Evolutionary conservation across 1,140 invertebrate species (phyloP), one percentile per base, ranked within the genome.

Genomic region (Araneus ventricosus): DNA sequence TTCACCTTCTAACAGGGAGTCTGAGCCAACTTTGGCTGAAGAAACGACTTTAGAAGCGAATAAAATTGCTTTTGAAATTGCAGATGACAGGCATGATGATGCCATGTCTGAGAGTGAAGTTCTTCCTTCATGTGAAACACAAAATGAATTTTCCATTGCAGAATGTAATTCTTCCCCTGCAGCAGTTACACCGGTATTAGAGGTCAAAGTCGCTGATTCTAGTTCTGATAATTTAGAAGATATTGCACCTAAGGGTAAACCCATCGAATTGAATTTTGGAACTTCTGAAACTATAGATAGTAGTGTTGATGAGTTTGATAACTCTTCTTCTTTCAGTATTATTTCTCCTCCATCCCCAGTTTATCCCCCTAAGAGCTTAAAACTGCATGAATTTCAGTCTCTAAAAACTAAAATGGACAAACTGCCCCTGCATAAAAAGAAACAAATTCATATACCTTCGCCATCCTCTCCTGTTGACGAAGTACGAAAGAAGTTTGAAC

Each of bases 401-500:
- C 57, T 93, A 37, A 61, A 67, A 67, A 93, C 92, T 34, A 93
- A 93, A 70, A 89, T 93, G 20, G 92, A 93, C 4, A 93, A 70
- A n/a, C 30, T 93, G 10, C 92, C 92, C 27, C 30, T 84, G 7
- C 92, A 88, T 63, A 93, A 93, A 89, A 93, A 93, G 87, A 93
- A 89, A 57, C 91, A 87, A n/a, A 88, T 93, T 89, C 57, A 80
- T 24, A 93, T 93, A 22, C 92, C 92, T 4, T 93, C 92, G 34
- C 92, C 92, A 4, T 93, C 94, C 94, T 82, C 96, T 59, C 94
- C 94, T 41, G 87, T 94, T 39, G 94, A 93, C 2, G 94, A 94
- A 93, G 92, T 94, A 24, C 94, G 96, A 17, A 94, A 96, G 0
- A 96, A 95, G 91, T 96, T 96, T 93, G 96, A 96, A 86, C 67